Evolutionary conservation across 2,888 invertebrate genomes (phyloP), one percentile per base, ranked within the genome.

Genomic region (Junonia oenone): DNA sequence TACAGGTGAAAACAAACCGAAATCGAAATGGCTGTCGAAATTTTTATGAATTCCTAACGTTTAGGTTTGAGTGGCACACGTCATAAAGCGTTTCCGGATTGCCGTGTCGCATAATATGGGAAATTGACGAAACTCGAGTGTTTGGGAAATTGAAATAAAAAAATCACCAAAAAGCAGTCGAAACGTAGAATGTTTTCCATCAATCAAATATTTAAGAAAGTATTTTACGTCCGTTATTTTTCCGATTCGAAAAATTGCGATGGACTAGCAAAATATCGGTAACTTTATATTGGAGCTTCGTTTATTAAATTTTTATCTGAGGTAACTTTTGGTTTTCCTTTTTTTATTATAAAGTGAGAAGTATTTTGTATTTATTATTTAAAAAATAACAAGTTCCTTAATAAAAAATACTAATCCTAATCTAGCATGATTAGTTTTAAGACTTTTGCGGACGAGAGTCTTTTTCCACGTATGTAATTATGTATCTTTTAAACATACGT

Each of bases 41-140:
- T 19, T 40, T 40, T 40, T 40, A 40, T 40, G 38, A 40, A 40
- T 40, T 40, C 15, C 38, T 40, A 40, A 40, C 38, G 38, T 40
- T 40, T 40, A 19, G 4, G 38, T 40, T 40, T 40, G 38, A 40
- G 19, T 40, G 38, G 38, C 38, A 19, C 11, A 19, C 38, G 38
- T 40, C 38, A 40, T 40, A 17, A 17, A 40, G 38, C 38, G 11
- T 19, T 40, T 19, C 38, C 9, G 19, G 17, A 38, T 19, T 11
- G 17, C 19, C 19, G 4, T n/a, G 11, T 40, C 9, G 11, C 19
- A 19, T 40, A 19, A 40, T 40, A 19, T 19, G n/a, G n/a, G 19
- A 40, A 40, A 40, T 40, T 15, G 38, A 38, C 9, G 15, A 11
- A 40, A 40, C 38, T 8, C 17, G 19, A 40, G n/a, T 19, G 19